These are phyloP conservation scores for Ceramica pisi DNA, from an alignment of 2,888 invertebrate genomes.

Conservation along the genomic window DNA sequence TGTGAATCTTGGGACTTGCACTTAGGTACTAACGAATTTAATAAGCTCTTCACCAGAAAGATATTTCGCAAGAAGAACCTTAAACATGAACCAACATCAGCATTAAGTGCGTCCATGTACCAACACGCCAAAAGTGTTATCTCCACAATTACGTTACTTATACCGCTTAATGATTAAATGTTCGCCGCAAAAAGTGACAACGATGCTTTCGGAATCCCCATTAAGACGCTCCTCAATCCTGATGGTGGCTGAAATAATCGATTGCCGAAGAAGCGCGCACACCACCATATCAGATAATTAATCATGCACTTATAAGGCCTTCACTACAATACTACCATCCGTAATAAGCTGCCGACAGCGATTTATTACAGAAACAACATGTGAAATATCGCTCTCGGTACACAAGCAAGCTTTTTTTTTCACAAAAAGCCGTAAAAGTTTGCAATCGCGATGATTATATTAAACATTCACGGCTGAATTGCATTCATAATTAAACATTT, in stretches of 20 bases:
- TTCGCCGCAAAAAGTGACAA: conserved; percentile 68
- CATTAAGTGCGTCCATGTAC: conserved; percentile 23
- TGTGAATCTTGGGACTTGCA: neutral
- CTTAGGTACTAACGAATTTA: neutral
- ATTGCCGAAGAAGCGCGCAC: conserved; percentile 76
- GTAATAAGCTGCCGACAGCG: conserved; percentile 78
- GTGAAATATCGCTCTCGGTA: conserved; percentile 53
- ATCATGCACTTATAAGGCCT: conserved; percentile 80
- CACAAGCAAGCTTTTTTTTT: conserved; percentile 56
- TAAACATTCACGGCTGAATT: conserved; percentile 42
- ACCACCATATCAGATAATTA: conserved; percentile 81
- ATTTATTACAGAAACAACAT: conserved; percentile 75
- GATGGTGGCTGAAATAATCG: conserved; percentile 74
- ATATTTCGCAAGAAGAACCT: conserved; percentile 23
- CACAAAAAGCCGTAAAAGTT: conserved; percentile 61
- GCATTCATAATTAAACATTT: conserved; percentile 55
- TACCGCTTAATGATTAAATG: conserved; percentile 63
- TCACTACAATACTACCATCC: conserved; percentile 76
- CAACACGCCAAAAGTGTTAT: conserved; percentile 58
- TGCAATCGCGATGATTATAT: conserved; percentile 52
- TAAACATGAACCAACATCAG: conserved; percentile 28
- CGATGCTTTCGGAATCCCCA: conserved; percentile 67
- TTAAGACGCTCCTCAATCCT: conserved; percentile 68
- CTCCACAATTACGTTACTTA: conserved; percentile 47
- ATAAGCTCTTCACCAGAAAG: neutral